phyloP scores from a whole-genome alignment of 2,113 vertebrate species.

The Pionites leucogaster region DNA sequence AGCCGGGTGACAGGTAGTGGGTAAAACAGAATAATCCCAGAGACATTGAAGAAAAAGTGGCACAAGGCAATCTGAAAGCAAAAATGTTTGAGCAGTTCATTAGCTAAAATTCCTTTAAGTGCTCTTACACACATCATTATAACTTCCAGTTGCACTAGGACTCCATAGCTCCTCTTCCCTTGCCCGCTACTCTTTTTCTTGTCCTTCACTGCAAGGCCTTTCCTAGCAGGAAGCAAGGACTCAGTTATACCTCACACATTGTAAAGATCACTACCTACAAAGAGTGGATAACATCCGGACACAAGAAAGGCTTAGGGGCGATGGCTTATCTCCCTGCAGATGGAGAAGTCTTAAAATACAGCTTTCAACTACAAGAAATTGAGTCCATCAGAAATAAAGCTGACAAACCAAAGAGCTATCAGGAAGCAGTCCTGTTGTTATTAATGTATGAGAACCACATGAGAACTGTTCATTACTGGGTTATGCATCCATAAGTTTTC shows the following conservation, averaged over 20 bases:
- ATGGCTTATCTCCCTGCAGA: not conserved
- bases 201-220: not conserved
- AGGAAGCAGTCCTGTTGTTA: not conserved
- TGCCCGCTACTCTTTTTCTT: not conserved
- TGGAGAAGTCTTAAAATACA: not conserved
- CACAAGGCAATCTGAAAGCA: slow-evolving; percentile 90
- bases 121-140: not conserved
- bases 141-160: not conserved
- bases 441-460: not conserved
- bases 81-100: not conserved
- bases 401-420: not conserved
- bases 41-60: slow-evolving; percentile 97
- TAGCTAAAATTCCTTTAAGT: not conserved
- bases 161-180: not conserved
- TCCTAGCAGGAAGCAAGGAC: not conserved
- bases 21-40: slow-evolving; percentile 93
- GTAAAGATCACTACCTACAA: not conserved
- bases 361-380: not conserved
- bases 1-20: slow-evolving; percentile 87
- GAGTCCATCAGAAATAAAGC: not conserved
- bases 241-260: not conserved
- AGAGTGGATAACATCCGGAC: not conserved
- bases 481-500: not conserved
- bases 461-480: not conserved
- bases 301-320: not conserved